Base-by-base conservation (phyloP, 2,888 invertebrate genomes). In the Cheilosia scutellata region DNA sequence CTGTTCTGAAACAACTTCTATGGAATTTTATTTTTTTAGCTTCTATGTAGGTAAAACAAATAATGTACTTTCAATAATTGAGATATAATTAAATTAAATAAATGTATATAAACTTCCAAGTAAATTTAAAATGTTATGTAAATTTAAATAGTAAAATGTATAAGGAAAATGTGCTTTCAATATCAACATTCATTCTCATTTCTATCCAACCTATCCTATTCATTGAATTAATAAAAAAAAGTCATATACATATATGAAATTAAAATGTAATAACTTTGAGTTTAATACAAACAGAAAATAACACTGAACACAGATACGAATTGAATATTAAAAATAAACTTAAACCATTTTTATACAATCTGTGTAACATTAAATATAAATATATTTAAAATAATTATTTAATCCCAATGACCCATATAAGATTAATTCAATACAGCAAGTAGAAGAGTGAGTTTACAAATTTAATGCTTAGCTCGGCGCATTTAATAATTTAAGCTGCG, bases 241-340 rank as follows among this genome's bases (percentile, higher is more conserved):
- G 51, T 20, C 31, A 31, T 53, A 20, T 29, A 37, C 5, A n/a
- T n/a, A n/a, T n/a, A n/a, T n/a, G n/a, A 20, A 20, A 1, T 29
- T 44, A 25, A 66, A 40, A 2, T 31, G 31, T 58, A 76, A 37
- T 58, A 44, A 42, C 25, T 29, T 42, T 75, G 57, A 65, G 72
- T 79, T 79, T 57, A 27, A 51, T 27, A 75, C 31, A 53, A 68
- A 42, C 20, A 25, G 72, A 44, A 53, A 9, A 42, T 4, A 5
- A 66, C 42, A 72, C 74, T 78, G 78, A 80, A 75, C 84, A 84
- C 80, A 66, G 47, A 60, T 76, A 76, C 53, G 80, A 84, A 80
- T 80, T 84, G 80, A 80, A 65, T 60, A 70, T 11, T 20, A 20
- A 60, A 65, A 20, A 29, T 37, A 13, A 78, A 51, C 3, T 16